These are phyloP conservation scores for Henricia sp. DNA, from an alignment of 53 echinoderm and acorn worm species.

Conservation along the genomic window DNA sequence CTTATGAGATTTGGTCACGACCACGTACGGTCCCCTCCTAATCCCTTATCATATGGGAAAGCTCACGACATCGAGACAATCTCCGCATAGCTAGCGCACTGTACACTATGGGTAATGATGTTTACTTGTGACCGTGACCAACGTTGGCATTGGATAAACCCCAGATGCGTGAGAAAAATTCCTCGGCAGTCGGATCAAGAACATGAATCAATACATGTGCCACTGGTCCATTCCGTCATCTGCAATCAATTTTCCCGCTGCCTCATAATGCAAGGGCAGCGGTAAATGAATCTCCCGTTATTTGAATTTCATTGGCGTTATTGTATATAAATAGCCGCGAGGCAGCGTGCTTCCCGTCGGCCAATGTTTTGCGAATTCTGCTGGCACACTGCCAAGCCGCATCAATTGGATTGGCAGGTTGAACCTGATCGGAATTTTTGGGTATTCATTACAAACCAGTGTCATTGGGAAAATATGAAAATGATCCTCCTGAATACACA, in stretches of 20 bases:
- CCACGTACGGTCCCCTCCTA: too few relatives aligned
- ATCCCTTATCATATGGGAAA: too few relatives aligned
- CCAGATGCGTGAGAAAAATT: slow-evolving; percentile 8
- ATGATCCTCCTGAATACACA: slow-evolving; percentile 5
- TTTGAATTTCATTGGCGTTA: slow-evolving; percentile 39
- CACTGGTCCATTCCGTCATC: slow-evolving; percentile 36
- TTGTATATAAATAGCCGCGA: slow-evolving; percentile 43
- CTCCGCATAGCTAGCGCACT: too few relatives aligned
- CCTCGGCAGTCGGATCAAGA: slow-evolving; percentile 2
- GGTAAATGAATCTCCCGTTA: slow-evolving; percentile 16
- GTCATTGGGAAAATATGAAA: slow-evolving; percentile 33
- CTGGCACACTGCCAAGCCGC: slow-evolving; percentile 44
- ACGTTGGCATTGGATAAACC: too few relatives aligned
- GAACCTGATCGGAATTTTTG: slow-evolving; percentile 16
- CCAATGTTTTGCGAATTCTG: too few relatives aligned
- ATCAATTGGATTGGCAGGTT: not conserved
- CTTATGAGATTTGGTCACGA: too few relatives aligned
- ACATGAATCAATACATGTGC: slow-evolving; percentile 50
- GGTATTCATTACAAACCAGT: slow-evolving; percentile 47
- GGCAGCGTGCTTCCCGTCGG: slow-evolving; percentile 1
- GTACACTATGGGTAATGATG: slow-evolving; percentile 30
- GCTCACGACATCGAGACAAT: too few relatives aligned
- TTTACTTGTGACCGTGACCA: slow-evolving; percentile 16
- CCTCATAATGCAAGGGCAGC: not conserved
- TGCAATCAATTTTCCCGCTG: slow-evolving; percentile 41